These are phyloP conservation scores for Aeoliscus strigatus DNA, from an alignment of 2,797 vertebrate genomes.

Conservation along the genomic window DNA sequence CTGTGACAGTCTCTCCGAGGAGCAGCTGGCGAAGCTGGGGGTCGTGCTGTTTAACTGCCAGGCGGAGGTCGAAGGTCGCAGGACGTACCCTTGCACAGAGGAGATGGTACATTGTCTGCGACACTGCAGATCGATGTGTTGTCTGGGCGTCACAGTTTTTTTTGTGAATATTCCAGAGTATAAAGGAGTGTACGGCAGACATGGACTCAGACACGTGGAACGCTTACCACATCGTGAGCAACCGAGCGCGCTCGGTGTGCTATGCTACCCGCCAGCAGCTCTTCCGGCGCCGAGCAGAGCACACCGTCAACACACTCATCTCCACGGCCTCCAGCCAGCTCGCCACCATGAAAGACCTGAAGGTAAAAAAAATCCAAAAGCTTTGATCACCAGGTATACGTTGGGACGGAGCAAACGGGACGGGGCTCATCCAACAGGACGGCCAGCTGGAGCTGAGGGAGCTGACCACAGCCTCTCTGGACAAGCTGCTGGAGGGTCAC, in stretches of 20 bases:
- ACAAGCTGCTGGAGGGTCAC: conserved; percentile 76
- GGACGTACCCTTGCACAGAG: conserved; percentile 65
- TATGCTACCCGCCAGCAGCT: conserved; percentile 80
- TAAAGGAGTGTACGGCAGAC: conserved; percentile 75
- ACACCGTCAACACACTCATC: conserved; percentile 80
- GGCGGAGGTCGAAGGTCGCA: conserved; percentile 68
- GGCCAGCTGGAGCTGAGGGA: conserved; percentile 77
- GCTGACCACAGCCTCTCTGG: conserved; percentile 74
- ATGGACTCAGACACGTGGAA: conserved; percentile 86
- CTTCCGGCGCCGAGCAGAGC: conserved; percentile 74
- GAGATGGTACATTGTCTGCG: conserved; percentile 70
- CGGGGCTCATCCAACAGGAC: conserved; percentile 51
- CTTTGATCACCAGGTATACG: not conserved
- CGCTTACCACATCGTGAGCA: conserved; percentile 84
- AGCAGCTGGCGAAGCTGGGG: conserved; percentile 77
- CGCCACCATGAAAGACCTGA: conserved; percentile 77
- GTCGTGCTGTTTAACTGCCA: conserved; percentile 79
- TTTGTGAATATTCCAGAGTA: conserved; percentile 56
- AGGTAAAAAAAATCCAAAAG: conserved; percentile 52
- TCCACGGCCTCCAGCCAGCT: conserved; percentile 77
- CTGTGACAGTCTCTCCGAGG: conserved; percentile 72
- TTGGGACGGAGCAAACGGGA: too few relatives aligned
- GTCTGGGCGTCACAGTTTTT: not conserved
- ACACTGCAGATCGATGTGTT: too few relatives aligned
- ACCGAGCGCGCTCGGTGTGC: conserved; percentile 79